These are phyloP conservation scores for Anolis sagrei DNA, from an alignment of 2,113 vertebrate genomes.

Conservation along the genomic window DNA sequence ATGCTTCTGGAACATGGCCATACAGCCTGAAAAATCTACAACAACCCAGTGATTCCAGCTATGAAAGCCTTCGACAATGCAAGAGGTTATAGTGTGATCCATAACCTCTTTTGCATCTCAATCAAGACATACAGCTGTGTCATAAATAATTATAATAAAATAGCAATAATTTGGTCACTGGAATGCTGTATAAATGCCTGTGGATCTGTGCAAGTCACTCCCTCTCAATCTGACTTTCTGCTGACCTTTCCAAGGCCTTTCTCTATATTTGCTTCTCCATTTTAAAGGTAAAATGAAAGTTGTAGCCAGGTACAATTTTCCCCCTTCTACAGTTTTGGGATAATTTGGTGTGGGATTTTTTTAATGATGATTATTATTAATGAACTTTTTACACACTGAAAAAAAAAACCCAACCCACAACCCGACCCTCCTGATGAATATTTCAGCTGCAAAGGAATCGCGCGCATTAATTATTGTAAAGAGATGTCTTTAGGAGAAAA, in stretches of 20 bases:
- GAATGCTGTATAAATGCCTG: not conserved
- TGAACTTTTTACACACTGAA: not conserved
- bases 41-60: too few species aligned
- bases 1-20: too few species aligned
- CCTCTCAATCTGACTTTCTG: slow-evolving; percentile 27
- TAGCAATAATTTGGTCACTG: too few species aligned
- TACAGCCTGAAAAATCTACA: too few species aligned
- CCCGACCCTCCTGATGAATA: slow-evolving; percentile 60
- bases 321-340: not conserved
- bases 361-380: not conserved
- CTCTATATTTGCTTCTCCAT: slow-evolving; percentile 25
- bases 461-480: slow-evolving; percentile 80
- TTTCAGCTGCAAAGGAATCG: slow-evolving; percentile 72
- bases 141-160: too few species aligned
- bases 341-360: slow-evolving; percentile 33
- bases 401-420: not conserved
- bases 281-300: not conserved
- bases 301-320: slow-evolving; percentile 1
- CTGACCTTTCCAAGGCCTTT: slow-evolving; percentile 25
- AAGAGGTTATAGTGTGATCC: too few species aligned
- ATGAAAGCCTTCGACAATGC: too few species aligned
- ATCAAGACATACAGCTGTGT: too few species aligned
- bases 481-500: slow-evolving; percentile 81
- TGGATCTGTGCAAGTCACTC: not conserved
- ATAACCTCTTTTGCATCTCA: too few species aligned